phyloP scores from a whole-genome alignment of 2,888 invertebrate species.

The Megalurothrips usitatus region DNA sequence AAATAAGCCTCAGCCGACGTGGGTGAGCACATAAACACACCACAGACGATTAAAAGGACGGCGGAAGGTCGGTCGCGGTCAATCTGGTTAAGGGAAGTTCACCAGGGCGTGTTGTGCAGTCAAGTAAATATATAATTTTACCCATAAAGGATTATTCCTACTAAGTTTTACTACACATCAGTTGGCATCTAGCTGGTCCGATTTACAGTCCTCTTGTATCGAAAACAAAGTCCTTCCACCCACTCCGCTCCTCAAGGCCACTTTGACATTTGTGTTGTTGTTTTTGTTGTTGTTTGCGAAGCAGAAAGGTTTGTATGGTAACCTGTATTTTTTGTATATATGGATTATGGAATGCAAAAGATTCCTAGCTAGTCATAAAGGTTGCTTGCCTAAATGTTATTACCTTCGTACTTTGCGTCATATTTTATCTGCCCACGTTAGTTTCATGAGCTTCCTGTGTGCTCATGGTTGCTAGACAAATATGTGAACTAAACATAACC shows the following conservation, averaged over 20 bases:
- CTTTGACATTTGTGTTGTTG: conserved; percentile 26
- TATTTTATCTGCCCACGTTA: too few species aligned
- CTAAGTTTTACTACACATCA: too few species aligned
- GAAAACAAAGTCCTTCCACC: too few species aligned
- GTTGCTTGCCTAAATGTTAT: background rate
- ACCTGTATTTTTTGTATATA: background rate
- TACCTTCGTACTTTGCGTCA: background rate
- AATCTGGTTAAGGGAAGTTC: background rate
- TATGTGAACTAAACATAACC: too few species aligned
- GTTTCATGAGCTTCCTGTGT: too few species aligned
- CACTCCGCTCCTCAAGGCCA: background rate
- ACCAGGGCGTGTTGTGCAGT: too few species aligned
- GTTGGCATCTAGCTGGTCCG: too few species aligned
- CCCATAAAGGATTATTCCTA: too few species aligned
- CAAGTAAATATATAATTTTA: too few species aligned
- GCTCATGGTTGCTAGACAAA: too few species aligned
- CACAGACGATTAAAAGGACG: background rate
- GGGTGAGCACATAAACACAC: conserved; percentile 17
- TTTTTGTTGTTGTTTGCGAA: background rate
- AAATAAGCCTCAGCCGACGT: conserved; percentile 26
- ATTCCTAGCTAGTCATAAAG: background rate
- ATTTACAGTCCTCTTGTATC: too few species aligned
- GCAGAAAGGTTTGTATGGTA: conserved; percentile 2
- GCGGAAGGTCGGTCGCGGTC: background rate
- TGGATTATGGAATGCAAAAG: too few species aligned